These are phyloP conservation scores for Kradibia gibbosae DNA, from an alignment of 1,140 invertebrate genomes.

Conservation along the genomic window DNA sequence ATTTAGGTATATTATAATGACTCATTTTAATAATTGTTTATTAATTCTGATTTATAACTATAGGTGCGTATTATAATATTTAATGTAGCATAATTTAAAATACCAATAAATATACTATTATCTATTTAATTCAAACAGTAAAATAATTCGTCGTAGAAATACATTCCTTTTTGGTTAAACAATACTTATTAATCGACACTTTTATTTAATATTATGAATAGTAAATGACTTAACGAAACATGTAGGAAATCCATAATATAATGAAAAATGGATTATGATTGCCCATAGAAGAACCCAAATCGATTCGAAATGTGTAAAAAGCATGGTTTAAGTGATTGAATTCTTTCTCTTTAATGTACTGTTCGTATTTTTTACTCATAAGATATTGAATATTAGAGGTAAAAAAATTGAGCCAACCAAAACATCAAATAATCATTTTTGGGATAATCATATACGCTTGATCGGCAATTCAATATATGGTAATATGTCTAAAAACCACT, in stretches of 20 bases:
- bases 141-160: no score
- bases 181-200: no score
- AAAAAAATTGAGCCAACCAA: not conserved
- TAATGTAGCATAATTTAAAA: no score
- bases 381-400: not conserved
- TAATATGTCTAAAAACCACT: constrained; percentile 16
- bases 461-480: not conserved
- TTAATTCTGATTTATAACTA: no score
- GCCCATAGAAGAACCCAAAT: not conserved
- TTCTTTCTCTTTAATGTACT: not conserved
- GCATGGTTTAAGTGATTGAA: not conserved
- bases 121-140: no score
- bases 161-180: no score
- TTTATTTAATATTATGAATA: no score
- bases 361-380: not conserved
- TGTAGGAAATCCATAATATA: not conserved
- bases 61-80: no score
- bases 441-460: not conserved
- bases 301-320: not conserved
- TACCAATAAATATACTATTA: no score
- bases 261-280: not conserved
- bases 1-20: no score
- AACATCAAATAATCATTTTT: not conserved
- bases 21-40: no score
- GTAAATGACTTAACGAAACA: not conserved